Evolutionary conservation across 2,888 invertebrate species (phyloP), one percentile per base, ranked within the genome.

Genomic region (Dryococelus australis): DNA sequence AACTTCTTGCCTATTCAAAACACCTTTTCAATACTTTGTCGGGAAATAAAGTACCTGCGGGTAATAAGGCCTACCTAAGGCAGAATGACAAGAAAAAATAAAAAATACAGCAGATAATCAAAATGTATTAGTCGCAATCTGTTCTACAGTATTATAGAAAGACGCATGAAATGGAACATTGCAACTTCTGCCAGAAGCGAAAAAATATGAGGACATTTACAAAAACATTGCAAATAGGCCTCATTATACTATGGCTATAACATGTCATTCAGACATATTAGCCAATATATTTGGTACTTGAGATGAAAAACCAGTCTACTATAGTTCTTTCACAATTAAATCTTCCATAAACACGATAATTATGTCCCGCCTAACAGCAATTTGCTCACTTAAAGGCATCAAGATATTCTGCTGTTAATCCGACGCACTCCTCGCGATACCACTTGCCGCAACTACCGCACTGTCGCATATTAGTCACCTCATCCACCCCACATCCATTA

Each of bases 1-100:
- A n/a, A n/a, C n/a, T n/a, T n/a, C n/a, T n/a, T n/a, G n/a, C n/a
- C n/a, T n/a, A n/a, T n/a, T n/a, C n/a, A n/a, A n/a, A n/a, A n/a
- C n/a, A n/a, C n/a, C n/a, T 47, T 47, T 9, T 47, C 12, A 47
- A 9, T 47, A 47, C 12, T 47, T 47, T 16, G 47, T 10, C 47
- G 10, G 8, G 10, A 47, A 47, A 1, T 47, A 79, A 79, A 10
- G 79, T 79, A 79, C 1, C 79, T 13, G 1, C 8, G 79, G 79
- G 79, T 24, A 79, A 79, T 79, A 79, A 79, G 9, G 79, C 79
- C 79, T 79, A 79, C 3, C 47, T 79, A 79, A 79, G 79, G 79
- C 0, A 79, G n/a, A n/a, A n/a, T n/a, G n/a, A n/a, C n/a, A n/a
- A n/a, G n/a, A n/a, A n/a, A n/a, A n/a, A n/a, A n/a, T n/a, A n/a